These are phyloP conservation scores for Scytalopus superciliaris DNA, from an alignment of 2,113 vertebrate species.

Conservation along the genomic window DNA sequence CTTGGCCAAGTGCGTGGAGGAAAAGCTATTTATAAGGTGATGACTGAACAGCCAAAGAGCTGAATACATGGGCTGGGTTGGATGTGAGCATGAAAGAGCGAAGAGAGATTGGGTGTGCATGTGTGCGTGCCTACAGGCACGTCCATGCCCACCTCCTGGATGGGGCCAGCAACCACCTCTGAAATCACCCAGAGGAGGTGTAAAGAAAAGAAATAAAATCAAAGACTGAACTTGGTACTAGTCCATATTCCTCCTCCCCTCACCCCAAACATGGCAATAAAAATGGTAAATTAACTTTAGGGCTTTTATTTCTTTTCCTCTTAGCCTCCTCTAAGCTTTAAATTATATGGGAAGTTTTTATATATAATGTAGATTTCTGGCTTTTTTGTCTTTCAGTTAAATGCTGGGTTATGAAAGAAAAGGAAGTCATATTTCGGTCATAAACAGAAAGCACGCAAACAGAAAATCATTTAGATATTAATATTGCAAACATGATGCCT, in stretches of 20 bases:
- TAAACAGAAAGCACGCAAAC: neutral
- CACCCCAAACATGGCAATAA: neutral
- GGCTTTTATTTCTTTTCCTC: neutral
- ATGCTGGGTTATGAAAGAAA: neutral
- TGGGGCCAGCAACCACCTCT: neutral
- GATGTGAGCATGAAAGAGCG: neutral
- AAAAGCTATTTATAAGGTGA: slow-evolving; percentile 60
- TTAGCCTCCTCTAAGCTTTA: neutral
- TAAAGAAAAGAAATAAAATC: slow-evolving; percentile 7
- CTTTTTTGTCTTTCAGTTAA: slow-evolving; percentile 3
- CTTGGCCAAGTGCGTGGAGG: neutral
- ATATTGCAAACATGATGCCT: neutral
- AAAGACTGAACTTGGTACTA: neutral
- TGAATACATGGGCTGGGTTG: neutral
- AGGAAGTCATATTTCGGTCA: neutral
- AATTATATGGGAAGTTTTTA: neutral
- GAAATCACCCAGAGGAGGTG: neutral
- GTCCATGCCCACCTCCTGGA: neutral
- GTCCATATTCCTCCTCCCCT: neutral
- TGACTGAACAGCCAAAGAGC: neutral
- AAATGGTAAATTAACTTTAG: slow-evolving; percentile 35
- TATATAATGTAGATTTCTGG: slow-evolving; percentile 8
- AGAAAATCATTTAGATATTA: slow-evolving; percentile 15
- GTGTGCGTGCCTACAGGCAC: neutral
- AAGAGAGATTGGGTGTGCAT: neutral